phyloP scores from a whole-genome alignment of 2,888 invertebrate species.

The Cataglyphis rosenhaueri region DNA sequence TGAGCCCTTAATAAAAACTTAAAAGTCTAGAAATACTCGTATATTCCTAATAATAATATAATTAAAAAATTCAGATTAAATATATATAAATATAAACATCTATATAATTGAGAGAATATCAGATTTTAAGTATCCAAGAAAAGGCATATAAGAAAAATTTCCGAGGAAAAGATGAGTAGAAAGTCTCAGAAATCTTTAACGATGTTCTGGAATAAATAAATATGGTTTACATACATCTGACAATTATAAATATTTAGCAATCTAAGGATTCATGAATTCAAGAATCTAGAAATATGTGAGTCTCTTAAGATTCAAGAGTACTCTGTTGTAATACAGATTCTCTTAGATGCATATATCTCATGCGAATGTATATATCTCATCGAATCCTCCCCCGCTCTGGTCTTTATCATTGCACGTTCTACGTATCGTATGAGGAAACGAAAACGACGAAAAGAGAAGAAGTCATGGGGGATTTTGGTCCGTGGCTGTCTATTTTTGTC shows the following conservation, averaged over 20 bases:
- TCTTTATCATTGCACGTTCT: slow-evolving; percentile 47
- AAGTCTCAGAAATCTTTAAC: background rate
- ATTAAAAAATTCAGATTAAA: background rate
- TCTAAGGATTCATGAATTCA: background rate
- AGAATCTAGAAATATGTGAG: background rate
- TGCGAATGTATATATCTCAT: background rate
- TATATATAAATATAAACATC: background rate
- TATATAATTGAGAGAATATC: background rate
- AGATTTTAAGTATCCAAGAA: background rate
- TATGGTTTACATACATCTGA: background rate
- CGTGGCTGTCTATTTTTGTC: slow-evolving; percentile 81
- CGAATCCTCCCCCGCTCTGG: background rate
- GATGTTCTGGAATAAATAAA: background rate
- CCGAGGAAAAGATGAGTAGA: background rate
- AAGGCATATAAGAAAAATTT: background rate
- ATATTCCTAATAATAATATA: background rate
- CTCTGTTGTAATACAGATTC: background rate
- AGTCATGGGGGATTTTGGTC: slow-evolving; percentile 84
- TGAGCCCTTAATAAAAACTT: background rate
- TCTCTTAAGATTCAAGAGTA: background rate
- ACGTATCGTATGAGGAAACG: slow-evolving; percentile 55
- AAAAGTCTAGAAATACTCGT: background rate
- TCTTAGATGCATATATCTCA: background rate
- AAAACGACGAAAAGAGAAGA: slow-evolving; percentile 77
- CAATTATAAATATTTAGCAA: slow-evolving; percentile 10